Evolutionary conservation across 2,113 vertebrate genomes (phyloP), one percentile per base, ranked within the genome.

Genomic region (Cochlearius cochlearius): DNA sequence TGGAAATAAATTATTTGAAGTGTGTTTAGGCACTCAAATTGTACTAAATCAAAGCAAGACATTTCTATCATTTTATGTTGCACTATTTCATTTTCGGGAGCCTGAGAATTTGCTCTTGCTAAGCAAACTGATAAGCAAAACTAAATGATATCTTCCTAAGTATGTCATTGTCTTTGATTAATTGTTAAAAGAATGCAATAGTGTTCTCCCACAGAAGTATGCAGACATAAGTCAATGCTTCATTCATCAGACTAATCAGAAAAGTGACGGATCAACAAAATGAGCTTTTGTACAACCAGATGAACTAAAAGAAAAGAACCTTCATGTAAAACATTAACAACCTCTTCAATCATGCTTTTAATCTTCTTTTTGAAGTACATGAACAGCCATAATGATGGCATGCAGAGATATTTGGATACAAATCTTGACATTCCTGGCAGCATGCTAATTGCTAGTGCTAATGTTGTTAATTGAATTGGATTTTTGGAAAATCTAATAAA

Each of bases 181-280:
- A 96, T 96, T 93, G 89, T 81, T 91, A 69, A 95, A 89, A 86
- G 58, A 96, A 66, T 49, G 63, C 39, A 79, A 3, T 90, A 13
- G 1, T 81, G n/a, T 78, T 95, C 18, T 22, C 63, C 53, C 38
- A 50, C 26, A 50, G 56, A 87, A 74, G 47, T 87, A 43, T 49
- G 79, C 64, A 80, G 64, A 36, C 17, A 5, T 75, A 82, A 96
- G 53, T 95, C 71, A 96, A 56, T 95, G 76, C 60, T 87, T 86
- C 84, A 89, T 96, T 97, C 94, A 95, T 91, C 66, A 93, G 52
- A 62, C 69, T 92, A 94, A 88, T 96, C 64, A 86, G 86, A 90
- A 95, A 92, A 90, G 55, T 72, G 77, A 90, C 23, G 45, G 82
- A 82, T 71, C 38, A 88, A 92, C 78, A 90, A 80, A 95, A 90